phyloP scores from a whole-genome alignment of 2,113 vertebrate genomes.

The Oncorhynchus nerka region DNA sequence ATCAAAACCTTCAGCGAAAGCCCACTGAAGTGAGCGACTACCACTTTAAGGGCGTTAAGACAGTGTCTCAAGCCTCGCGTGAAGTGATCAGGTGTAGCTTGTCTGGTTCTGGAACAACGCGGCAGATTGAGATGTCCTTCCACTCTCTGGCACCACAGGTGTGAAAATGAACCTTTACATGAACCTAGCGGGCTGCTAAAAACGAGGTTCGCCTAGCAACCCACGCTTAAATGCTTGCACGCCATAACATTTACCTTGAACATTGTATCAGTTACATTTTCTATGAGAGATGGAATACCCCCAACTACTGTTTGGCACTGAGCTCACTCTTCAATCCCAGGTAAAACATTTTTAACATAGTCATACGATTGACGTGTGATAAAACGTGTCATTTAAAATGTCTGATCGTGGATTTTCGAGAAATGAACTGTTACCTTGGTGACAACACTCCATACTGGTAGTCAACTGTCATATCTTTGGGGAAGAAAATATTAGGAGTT shows the following conservation, averaged over 20 bases:
- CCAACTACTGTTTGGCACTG: neutral
- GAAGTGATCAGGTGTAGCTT: conserved; percentile 20
- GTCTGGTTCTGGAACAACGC: conserved; percentile 7
- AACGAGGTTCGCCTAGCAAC: conserved; percentile 63
- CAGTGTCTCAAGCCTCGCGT: conserved; percentile 13
- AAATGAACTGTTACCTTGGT: neutral
- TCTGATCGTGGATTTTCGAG: neutral
- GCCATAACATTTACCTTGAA: conserved; percentile 78
- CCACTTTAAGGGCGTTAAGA: neutral
- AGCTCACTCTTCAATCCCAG: conserved; percentile 19
- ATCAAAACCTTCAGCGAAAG: conserved; percentile 1
- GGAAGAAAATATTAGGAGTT: neutral
- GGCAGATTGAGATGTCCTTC: conserved; percentile 42
- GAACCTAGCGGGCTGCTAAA: conserved; percentile 48
- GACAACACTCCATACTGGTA: too few relatives aligned
- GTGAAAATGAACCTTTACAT: conserved; percentile 74
- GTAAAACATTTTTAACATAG: conserved; percentile 19
- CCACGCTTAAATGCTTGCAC: conserved; percentile 56
- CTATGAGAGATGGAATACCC: conserved; percentile 56
- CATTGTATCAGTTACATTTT: conserved; percentile 74
- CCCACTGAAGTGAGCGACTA: neutral
- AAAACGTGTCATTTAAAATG: neutral
- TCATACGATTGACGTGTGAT: conserved; percentile 26
- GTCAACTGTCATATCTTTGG: neutral
- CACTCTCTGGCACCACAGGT: conserved; percentile 26